Evolutionary conservation across 2,113 vertebrate genomes (phyloP).

Genomic region (Phrynosoma blainvillii): DNA sequence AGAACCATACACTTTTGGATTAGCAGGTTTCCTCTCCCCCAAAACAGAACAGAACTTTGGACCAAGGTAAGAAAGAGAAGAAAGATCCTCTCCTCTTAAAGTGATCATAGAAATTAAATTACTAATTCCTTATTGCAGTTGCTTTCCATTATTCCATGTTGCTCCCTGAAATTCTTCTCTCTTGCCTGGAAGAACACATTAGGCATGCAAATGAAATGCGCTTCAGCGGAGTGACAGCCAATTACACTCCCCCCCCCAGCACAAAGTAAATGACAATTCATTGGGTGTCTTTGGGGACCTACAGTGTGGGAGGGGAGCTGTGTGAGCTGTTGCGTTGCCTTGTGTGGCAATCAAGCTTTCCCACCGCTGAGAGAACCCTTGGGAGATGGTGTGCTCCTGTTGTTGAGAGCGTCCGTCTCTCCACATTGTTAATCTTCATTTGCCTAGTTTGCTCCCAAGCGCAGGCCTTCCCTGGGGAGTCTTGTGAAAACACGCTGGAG

Average conservation of each 20-base stretch:
- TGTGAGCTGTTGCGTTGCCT: slow-evolving; percentile 49
- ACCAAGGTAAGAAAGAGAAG: background rate
- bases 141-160: slow-evolving; percentile 27
- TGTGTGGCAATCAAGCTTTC: slow-evolving; percentile 71
- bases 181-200: slow-evolving; percentile 60
- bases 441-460: slow-evolving; percentile 28
- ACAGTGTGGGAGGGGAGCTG: background rate
- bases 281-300: slow-evolving; percentile 59
- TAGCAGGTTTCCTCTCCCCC: too few species aligned
- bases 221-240: slow-evolving; percentile 10
- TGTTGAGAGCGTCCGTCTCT: slow-evolving; percentile 22
- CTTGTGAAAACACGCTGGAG: slow-evolving; percentile 63
- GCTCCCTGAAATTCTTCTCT: slow-evolving; percentile 46
- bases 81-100: slow-evolving; percentile 4
- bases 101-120: background rate
- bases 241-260: slow-evolving; percentile 9
- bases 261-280: slow-evolving; percentile 62
- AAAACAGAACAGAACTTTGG: background rate
- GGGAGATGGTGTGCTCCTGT: slow-evolving; percentile 55
- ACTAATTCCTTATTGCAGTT: slow-evolving; percentile 18
- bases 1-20: background rate
- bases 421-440: slow-evolving; percentile 62
- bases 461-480: slow-evolving; percentile 41
- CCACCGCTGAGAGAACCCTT: slow-evolving; percentile 58
- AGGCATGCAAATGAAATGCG: slow-evolving; percentile 64